Percentiles rank a stretch among this genome's conserved stretches.
These are phyloP conservation scores for Harpegnathos saltator DNA, from an alignment of 1,140 invertebrate species.

Conservation along the genomic window DNA sequence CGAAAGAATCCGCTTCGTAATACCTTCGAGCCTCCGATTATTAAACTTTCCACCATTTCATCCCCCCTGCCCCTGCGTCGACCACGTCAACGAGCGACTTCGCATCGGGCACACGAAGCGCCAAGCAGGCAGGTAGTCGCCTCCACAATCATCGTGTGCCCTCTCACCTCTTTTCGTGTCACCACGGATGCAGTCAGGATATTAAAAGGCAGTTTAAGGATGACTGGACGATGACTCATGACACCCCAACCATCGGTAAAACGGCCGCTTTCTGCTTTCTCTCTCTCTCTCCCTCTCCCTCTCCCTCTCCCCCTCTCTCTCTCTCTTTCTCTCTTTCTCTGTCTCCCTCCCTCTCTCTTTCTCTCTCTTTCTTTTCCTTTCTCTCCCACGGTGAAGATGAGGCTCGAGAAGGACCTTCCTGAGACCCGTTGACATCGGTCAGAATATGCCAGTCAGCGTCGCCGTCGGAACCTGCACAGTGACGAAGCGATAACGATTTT, in stretches of 20 bases:
- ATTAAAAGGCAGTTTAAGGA: slow-evolving; percentile 83
- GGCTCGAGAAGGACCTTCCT: slow-evolving; percentile 46
- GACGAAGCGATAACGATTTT: slow-evolving; percentile 67
- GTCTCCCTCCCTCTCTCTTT: slow-evolving; percentile 19
- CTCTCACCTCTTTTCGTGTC: slow-evolving; percentile 80
- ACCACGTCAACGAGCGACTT: slow-evolving; percentile 66
- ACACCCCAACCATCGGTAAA: slow-evolving; percentile 63
- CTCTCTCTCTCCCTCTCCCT: slow-evolving; percentile 23
- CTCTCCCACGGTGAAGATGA: slow-evolving; percentile 42
- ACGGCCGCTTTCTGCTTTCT: slow-evolving; percentile 42
- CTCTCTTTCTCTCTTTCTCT: slow-evolving; percentile 41
- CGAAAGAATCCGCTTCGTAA: slow-evolving; percentile 83
- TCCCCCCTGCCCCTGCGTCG: slow-evolving; percentile 4
- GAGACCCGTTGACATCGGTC: slow-evolving; percentile 71
- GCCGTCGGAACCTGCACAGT: slow-evolving; percentile 58
- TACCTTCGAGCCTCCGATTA: slow-evolving; percentile 80
- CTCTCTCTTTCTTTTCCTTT: slow-evolving; percentile 27
- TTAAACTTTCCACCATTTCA: slow-evolving; percentile 78
- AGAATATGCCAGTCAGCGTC: slow-evolving; percentile 68
- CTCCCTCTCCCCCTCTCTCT: neutral
- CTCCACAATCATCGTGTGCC: slow-evolving; percentile 72
- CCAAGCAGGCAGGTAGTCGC: slow-evolving; percentile 78
- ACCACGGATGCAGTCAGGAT: slow-evolving; percentile 76
- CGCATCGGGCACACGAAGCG: slow-evolving; percentile 71
- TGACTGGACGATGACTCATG: slow-evolving; percentile 80